Base-by-base conservation (phyloP, 1,140 invertebrate species). In the Xylocopa sonorina region DNA sequence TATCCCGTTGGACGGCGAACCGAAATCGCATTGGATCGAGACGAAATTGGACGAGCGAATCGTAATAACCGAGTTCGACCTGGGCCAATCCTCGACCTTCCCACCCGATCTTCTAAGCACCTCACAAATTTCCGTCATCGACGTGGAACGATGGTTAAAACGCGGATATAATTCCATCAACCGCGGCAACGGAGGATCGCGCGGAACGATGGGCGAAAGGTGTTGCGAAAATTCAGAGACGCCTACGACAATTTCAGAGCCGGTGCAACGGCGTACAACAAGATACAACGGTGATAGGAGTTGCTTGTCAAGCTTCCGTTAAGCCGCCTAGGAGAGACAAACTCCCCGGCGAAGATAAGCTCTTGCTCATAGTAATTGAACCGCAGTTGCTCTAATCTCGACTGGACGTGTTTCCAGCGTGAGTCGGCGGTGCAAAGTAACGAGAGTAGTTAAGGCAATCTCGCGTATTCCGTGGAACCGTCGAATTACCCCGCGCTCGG, bases 331-430 rank as follows among this genome's bases (percentile, higher is more conserved):
- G 67, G 24, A 57, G 66, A 74, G 72, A 72, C 74, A 63, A 82
- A 83, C 68, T 68, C 73, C 29, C 50, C 43, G 16, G 57, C 43
- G 71, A 79, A 81, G 73, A 85, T 85, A 77, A 85, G 78, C 83
- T 58, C 67, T 58, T 41, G 67, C 66, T 76, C 55, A 27, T n/a
- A 63, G 82, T 81, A 84, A 85, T 84, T 85, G 74, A 81, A 85
- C 51, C 64, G 63, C 82, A 72, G 68, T 75, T 69, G 74, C 32
- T 84, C 72, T 84, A 83, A 83, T 75, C 82, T 78, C 38, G 50
- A 74, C 74, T 62, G 51, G 73, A 81, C 55, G 78, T 68, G 34
- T 74, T 81, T 66, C 62, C 71, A 48, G 51, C 62, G 73, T 41
- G 62, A 74, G 77, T 84, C 69, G 75, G 78, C 55, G 69, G 74